Evolutionary conservation across 2,113 vertebrate genomes (phyloP).

Genomic region (Sorex araneus): DNA sequence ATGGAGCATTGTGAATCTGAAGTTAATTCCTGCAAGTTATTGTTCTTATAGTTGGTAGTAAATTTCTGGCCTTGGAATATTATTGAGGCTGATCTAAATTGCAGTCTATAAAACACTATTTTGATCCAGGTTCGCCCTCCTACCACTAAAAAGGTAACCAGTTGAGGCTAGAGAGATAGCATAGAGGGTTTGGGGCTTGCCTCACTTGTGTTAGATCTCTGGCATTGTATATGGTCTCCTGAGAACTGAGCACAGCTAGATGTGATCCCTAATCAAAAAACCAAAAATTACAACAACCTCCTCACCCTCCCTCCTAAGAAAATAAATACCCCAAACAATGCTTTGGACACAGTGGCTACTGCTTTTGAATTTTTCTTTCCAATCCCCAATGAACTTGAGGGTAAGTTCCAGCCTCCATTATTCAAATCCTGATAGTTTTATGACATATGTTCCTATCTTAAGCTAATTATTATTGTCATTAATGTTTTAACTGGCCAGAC

Average conservation of each 20-base stretch:
- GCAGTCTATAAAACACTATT: too few relatives aligned
- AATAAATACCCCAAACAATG: too few relatives aligned
- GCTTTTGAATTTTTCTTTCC: neutral
- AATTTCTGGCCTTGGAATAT: neutral
- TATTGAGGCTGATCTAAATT: neutral
- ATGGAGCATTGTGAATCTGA: neutral
- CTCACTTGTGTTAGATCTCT: too few relatives aligned
- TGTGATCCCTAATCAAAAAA: too few relatives aligned
- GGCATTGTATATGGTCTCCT: too few relatives aligned
- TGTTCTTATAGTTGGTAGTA: neutral
- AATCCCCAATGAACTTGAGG: neutral
- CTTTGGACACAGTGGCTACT: neutral
- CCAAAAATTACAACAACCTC: too few relatives aligned
- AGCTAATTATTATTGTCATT: neutral
- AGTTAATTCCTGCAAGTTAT: neutral
- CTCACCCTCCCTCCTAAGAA: too few relatives aligned
- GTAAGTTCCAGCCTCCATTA: neutral
- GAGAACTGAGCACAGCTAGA: too few relatives aligned
- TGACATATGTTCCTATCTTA: neutral
- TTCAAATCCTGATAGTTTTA: neutral
- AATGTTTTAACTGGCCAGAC: conserved; percentile 34
- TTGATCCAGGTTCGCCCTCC: too few relatives aligned
- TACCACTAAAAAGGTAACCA: too few relatives aligned
- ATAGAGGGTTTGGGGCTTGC: too few relatives aligned
- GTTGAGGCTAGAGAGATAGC: too few relatives aligned